Evolutionary conservation across 2,113 vertebrate species (phyloP).

Genomic region (Zootoca vivipara): DNA sequence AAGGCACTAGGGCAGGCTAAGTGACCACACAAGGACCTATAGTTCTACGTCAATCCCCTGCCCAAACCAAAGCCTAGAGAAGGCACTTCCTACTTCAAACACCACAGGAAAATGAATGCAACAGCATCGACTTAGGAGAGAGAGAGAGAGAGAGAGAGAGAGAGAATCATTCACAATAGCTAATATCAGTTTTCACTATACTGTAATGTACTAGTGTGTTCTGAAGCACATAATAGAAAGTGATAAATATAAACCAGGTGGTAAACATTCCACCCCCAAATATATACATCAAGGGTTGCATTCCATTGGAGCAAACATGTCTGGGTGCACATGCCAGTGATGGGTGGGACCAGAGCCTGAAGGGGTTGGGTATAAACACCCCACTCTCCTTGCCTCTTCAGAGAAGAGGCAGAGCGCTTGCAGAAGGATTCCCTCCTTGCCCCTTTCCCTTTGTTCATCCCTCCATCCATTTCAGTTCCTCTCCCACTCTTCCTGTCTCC

Average conservation of each 20-base stretch:
- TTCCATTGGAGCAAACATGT: too few relatives aligned
- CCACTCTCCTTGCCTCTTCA: too few relatives aligned
- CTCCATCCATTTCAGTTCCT: neutral
- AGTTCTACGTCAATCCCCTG: neutral
- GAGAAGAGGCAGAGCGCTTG: neutral
- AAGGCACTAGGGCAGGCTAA: neutral
- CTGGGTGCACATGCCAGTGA: too few relatives aligned
- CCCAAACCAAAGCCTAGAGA: neutral
- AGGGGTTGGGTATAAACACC: too few relatives aligned
- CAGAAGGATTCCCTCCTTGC: too few relatives aligned
- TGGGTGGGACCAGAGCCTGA: too few relatives aligned
- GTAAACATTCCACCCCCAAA: too few relatives aligned
- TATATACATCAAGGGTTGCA: too few relatives aligned
- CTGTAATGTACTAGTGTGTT: neutral
- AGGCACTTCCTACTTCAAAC: neutral
- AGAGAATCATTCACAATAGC: neutral
- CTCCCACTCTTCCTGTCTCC: neutral
- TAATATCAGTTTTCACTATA: neutral
- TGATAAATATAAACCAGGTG: neutral
- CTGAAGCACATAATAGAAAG: neutral
- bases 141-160: neutral
- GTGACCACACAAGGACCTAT: neutral
- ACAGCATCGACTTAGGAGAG: too few relatives aligned
- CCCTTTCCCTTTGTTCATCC: neutral
- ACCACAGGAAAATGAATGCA: neutral